Conservation (phyloP, 1,140 invertebrate genomes). For the Homalodisca vitripennis region DNA sequence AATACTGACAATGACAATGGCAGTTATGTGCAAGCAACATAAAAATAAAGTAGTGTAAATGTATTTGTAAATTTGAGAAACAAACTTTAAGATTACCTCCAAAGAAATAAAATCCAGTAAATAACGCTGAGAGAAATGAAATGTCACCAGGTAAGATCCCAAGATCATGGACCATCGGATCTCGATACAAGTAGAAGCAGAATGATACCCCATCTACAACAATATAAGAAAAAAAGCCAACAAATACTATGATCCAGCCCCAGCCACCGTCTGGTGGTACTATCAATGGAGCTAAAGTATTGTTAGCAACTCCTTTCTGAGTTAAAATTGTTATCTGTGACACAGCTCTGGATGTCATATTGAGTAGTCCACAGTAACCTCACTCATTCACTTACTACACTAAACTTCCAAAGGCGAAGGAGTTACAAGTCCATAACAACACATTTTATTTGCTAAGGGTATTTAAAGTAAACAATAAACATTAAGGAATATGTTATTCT, state of each 20-base stretch:
- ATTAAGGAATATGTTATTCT: no score
- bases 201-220: slow-evolving; percentile 63
- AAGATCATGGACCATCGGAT: slow-evolving; percentile 48
- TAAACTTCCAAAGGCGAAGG: no score
- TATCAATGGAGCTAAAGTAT: slow-evolving; percentile 7
- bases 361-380: background rate
- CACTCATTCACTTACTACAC: no score
- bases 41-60: no score
- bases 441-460: no score
- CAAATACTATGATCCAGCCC: slow-evolving; percentile 55
- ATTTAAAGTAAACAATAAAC: no score
- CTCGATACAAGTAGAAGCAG: slow-evolving; percentile 49
- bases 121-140: background rate
- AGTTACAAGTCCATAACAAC: no score
- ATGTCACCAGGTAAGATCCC: slow-evolving; percentile 44
- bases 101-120: slow-evolving; percentile 23
- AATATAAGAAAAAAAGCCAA: slow-evolving; percentile 59
- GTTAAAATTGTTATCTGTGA: background rate
- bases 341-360: no score
- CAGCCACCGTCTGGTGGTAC: slow-evolving; percentile 43
- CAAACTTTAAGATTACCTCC: slow-evolving; percentile 19
- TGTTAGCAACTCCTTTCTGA: background rate
- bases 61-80: no score
- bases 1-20: no score
- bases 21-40: no score